Evolutionary conservation across 1,140 invertebrate genomes (phyloP), one percentile per base, ranked within the genome.

Genomic region (Drosophila subobscura): DNA sequence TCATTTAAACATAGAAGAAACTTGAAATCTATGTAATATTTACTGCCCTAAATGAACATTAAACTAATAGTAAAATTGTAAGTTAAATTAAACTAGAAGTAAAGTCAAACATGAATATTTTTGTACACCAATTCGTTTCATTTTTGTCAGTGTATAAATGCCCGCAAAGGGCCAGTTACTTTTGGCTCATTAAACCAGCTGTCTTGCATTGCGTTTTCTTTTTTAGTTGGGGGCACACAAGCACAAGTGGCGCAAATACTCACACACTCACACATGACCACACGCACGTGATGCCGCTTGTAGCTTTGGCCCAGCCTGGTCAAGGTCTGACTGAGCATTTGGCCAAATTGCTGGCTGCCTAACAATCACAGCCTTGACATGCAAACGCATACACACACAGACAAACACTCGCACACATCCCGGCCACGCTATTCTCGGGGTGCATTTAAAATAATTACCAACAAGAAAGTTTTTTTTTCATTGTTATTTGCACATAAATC

Each of bases 391-490:
- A 65, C n/a, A 49, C n/a, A 40, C 40, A 23, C 8, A 20, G 16
- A 20, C 16, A 20, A n/a, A 59, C n/a, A 37, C 22, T 5, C 47
- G 10, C 29, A 25, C 16, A 33, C 25, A 33, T 55, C 42, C 20
- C 47, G 23, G 33, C 12, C 37, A 29, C 46, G 57, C 45, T 50
- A 60, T 72, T 63, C 55, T 37, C 25, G 20, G 47, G 33, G 37
- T 41, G 74, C 64, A 67, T 81, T 81, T 72, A 79, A 83, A 85
- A 84, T 79, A 85, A 79, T 85, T 79, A 73, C 76, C 71, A 22
- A 44, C 53, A 20, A 71, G 45, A 51, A 42, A 54, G 33, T 64
- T 37, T 22, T 45, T 50, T 67, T 8, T 57, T 44, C 60, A 49
- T 72, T 44, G 68, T 63, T 54, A 47, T 16, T 56, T 22, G 61